Conservation (phyloP, 2,888 invertebrate genomes). For the Latrodectus hesperus region DNA sequence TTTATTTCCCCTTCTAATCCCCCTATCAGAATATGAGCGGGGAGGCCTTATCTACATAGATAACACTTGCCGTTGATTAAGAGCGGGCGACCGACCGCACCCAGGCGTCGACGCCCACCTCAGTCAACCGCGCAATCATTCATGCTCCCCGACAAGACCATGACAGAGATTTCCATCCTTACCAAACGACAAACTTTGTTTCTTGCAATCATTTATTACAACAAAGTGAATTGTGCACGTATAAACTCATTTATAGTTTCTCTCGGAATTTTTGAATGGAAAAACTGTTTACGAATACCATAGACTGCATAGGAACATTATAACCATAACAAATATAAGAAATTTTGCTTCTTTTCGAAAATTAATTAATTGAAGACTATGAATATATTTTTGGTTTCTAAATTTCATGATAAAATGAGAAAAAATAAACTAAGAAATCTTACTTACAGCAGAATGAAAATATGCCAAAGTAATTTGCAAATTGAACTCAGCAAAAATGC, state of each 20-base stretch:
- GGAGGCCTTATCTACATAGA: slow-evolving; percentile 55
- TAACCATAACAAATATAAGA: no score
- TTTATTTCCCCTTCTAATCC: slow-evolving; percentile 35
- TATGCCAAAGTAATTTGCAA: no score
- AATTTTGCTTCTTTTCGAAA: no score
- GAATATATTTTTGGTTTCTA: no score
- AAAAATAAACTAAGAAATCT: no score
- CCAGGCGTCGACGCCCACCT: slow-evolving; percentile 54
- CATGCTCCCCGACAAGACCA: slow-evolving; percentile 57
- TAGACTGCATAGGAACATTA: no score
- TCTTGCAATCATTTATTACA: slow-evolving; percentile 67
- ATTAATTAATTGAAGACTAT: no score
- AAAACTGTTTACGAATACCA: no score
- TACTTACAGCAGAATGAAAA: no score
- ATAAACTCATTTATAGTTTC: neutral
- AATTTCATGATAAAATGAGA: no score
- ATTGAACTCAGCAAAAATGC: no score
- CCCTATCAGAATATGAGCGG: slow-evolving; percentile 51
- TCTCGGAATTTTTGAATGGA: no score
- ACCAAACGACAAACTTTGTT: slow-evolving; percentile 66
- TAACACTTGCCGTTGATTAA: slow-evolving; percentile 66
- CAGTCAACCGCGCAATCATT: slow-evolving; percentile 45
- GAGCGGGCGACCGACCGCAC: slow-evolving; percentile 58
- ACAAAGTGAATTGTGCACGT: slow-evolving; percentile 3
- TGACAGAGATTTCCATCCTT: slow-evolving; percentile 53